These are phyloP conservation scores for Tragulus kanchil DNA, from an alignment of 2,113 vertebrate genomes.

Conservation along the genomic window DNA sequence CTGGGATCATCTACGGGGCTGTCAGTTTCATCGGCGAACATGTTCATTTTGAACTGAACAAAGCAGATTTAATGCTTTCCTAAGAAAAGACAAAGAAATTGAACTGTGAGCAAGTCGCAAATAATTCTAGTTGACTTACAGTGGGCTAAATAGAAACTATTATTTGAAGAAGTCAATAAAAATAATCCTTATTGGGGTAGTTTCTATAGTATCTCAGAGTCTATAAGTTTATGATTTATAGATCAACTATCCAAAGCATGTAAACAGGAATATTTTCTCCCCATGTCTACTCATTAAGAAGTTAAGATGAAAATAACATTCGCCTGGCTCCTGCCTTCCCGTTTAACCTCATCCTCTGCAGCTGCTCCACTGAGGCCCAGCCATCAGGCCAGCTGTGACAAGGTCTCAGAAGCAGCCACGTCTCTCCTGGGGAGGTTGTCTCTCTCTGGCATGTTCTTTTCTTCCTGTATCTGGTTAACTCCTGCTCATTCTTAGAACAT, in stretches of 20 bases:
- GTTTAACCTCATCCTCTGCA: background rate
- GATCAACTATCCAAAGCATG: background rate
- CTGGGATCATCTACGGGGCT: background rate
- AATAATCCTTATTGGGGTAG: constrained; percentile 10
- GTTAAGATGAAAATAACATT: constrained; percentile 14
- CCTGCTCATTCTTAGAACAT: background rate
- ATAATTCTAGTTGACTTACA: constrained; percentile 49
- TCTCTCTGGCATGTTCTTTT: background rate
- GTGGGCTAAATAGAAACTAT: constrained; percentile 27
- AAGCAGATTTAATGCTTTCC: constrained; percentile 68
- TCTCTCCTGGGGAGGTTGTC: background rate
- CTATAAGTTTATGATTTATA: constrained; percentile 37
- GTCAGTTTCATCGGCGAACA: constrained; percentile 63
- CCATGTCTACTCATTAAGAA: background rate
- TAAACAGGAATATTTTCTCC: background rate
- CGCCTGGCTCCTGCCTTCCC: background rate
- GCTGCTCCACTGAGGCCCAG: background rate
- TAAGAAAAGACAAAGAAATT: constrained; percentile 42
- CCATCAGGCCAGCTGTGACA: background rate
- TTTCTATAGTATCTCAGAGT: constrained; percentile 1
- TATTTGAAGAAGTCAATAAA: constrained; percentile 46
- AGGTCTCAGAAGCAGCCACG: background rate
- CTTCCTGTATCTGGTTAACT: background rate
- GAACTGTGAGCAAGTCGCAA: background rate
- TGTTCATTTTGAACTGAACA: constrained; percentile 53